Percentiles rank a stretch among this genome's conserved stretches.
These are phyloP conservation scores for Anguilla megastoma DNA, from an alignment of 2,797 vertebrate genomes.

Conservation along the genomic window DNA sequence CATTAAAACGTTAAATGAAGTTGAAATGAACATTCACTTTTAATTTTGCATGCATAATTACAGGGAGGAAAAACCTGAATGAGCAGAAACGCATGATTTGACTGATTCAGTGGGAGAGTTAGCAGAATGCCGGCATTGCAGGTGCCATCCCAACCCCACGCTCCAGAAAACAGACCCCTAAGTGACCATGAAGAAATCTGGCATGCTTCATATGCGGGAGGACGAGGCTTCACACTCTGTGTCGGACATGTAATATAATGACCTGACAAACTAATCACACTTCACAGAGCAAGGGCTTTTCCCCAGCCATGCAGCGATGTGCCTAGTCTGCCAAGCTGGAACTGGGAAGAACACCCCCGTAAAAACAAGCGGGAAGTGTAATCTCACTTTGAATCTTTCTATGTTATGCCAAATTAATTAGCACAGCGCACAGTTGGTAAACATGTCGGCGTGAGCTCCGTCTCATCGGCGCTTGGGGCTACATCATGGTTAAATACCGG, in stretches of 20 bases:
- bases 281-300: conserved; percentile 11
- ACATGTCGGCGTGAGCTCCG: not conserved
- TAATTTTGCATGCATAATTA: not conserved
- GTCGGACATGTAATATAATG: not conserved
- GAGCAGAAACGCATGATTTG: not conserved
- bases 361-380: not conserved
- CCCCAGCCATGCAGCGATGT: not conserved
- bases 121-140: not conserved
- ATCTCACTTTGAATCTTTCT: not conserved
- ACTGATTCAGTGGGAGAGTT: not conserved
- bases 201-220: not conserved
- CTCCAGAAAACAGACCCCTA: not conserved
- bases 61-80: not conserved
- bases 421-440: conserved; percentile 3
- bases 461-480: not conserved
- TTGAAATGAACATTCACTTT: not conserved
- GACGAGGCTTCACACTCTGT: not conserved
- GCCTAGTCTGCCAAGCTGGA: conserved; percentile 6
- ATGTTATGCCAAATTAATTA: conserved; percentile 25
- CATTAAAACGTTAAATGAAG: conserved; percentile 7
- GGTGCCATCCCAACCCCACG: not conserved
- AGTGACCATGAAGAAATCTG: not conserved
- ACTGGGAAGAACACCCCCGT: not conserved
- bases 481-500: not conserved
- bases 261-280: conserved; percentile 21